A percentile compares a stretch with the other conserved stretches of the same genome.
Evolutionary conservation across 2,113 vertebrate genomes (phyloP).

Genomic region (Rhombomys opimus): DNA sequence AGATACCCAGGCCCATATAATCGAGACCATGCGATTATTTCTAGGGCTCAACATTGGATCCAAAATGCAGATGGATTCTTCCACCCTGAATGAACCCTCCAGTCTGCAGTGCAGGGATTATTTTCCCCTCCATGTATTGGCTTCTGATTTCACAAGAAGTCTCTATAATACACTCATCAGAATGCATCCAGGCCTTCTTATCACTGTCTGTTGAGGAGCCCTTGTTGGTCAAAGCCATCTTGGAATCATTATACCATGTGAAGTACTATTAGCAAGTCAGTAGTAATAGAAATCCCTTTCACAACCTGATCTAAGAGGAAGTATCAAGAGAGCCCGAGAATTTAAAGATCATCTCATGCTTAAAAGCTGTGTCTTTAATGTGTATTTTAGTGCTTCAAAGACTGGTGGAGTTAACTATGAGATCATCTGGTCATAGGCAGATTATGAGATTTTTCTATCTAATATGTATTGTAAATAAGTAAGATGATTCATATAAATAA

Average conservation of each 20-base stretch:
- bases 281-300: not conserved
- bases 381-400: conserved; percentile 32
- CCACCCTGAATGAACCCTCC: not conserved
- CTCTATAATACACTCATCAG: not conserved
- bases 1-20: not conserved
- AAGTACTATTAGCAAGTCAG: not conserved
- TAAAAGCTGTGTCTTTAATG: not conserved
- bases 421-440: conserved; percentile 19
- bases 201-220: not conserved
- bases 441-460: conserved; percentile 17
- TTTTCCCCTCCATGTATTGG: not conserved
- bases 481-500: conserved; percentile 35
- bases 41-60: not conserved
- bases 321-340: not conserved
- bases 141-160: conserved; percentile 11
- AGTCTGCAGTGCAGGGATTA: not conserved
- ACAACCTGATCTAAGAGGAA: not conserved
- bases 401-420: not conserved
- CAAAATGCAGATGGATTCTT: not conserved
- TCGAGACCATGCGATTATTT: not conserved
- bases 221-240: not conserved
- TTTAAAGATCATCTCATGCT: not conserved
- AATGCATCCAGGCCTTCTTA: not conserved
- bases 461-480: conserved; percentile 22
- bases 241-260: not conserved